Conservation (phyloP, 2,113 vertebrate species). For the Pycnonotus jocosus region DNA sequence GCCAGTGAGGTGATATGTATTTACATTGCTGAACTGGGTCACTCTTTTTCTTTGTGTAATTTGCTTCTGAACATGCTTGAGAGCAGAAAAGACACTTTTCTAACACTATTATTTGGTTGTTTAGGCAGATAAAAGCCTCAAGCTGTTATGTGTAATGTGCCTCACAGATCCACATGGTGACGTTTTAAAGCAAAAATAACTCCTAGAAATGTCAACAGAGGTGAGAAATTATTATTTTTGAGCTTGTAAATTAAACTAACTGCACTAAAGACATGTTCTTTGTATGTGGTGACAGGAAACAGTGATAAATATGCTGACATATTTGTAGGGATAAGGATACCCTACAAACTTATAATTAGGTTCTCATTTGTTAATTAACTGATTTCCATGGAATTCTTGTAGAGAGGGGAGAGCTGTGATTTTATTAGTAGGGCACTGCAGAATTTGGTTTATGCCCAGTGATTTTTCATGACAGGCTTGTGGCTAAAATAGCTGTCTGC, state of each 20-base stretch:
- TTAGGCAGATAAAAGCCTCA: slow-evolving; percentile 32
- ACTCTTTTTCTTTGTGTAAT: neutral
- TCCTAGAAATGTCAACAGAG: neutral
- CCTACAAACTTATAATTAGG: neutral
- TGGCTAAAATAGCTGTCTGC: neutral
- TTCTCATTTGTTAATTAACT: neutral
- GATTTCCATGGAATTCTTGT: neutral
- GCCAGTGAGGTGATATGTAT: neutral
- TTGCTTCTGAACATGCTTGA: neutral
- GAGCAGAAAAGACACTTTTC: neutral
- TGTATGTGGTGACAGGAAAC: neutral
- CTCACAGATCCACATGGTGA: neutral
- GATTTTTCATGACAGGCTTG: neutral
- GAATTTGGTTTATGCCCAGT: neutral
- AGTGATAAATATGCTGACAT: neutral
- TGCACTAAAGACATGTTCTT: neutral
- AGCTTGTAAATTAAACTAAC: neutral
- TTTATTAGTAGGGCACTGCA: neutral
- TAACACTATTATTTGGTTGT: neutral
- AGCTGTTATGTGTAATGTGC: neutral
- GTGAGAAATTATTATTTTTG: slow-evolving; percentile 1
- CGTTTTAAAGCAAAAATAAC: slow-evolving; percentile 7
- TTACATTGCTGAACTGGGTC: neutral
- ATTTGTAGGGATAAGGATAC: neutral
- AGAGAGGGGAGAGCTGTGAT: neutral